Evolutionary conservation across 1,140 invertebrate species (phyloP).

Genomic region (Homarus americanus): DNA sequence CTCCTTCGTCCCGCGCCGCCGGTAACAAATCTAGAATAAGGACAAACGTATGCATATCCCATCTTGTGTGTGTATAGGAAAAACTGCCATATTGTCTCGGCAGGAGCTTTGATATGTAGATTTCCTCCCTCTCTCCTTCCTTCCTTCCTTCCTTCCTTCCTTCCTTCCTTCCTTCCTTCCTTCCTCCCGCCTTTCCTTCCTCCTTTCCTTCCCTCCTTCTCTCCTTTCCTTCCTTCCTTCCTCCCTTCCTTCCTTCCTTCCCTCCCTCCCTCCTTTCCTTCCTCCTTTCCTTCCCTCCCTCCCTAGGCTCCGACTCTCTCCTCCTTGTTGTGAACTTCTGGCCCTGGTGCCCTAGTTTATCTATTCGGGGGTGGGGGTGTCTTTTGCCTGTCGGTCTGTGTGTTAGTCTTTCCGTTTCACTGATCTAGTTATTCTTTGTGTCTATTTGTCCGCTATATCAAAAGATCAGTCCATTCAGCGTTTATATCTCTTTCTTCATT

Average conservation of each 20-base stretch:
- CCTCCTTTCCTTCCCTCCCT: not conserved
- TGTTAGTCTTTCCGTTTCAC: too few relatives aligned
- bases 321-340: too few relatives aligned
- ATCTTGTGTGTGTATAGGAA: constrained; percentile 18
- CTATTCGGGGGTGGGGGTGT: too few relatives aligned
- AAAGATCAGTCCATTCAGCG: too few relatives aligned
- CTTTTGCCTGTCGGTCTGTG: too few relatives aligned
- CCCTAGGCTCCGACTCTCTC: too few relatives aligned
- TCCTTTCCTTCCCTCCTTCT: not conserved
- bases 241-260: not conserved
- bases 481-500: too few relatives aligned
- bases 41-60: constrained; percentile 10
- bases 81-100: not conserved
- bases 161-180: not conserved
- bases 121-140: not conserved
- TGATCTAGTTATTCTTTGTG: too few relatives aligned
- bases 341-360: too few relatives aligned
- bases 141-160: not conserved
- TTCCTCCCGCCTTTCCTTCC: not conserved
- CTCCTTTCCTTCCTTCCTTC: not conserved
- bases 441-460: too few relatives aligned
- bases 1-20: not conserved
- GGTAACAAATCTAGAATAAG: constrained; percentile 8
- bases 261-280: constrained; percentile 4
- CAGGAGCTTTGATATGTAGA: not conserved